Conservation (phyloP, 2,113 vertebrate species). For the Ciconia maguari region DNA sequence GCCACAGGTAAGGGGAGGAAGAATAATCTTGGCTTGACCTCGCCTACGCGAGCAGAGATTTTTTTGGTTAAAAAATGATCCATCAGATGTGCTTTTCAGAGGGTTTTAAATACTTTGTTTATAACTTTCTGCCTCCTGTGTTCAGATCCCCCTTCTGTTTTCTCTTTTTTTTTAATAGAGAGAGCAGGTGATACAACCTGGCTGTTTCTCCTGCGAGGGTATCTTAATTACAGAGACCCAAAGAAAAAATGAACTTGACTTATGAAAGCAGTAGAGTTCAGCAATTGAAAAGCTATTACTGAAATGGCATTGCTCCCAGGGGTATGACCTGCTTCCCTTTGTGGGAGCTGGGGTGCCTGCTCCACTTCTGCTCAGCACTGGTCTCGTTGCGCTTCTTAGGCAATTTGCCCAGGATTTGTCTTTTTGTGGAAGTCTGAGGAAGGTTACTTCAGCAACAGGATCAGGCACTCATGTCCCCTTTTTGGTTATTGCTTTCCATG, state of each 20-base stretch:
- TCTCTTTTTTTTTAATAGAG: fast-evolving
- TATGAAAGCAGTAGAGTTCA: background rate
- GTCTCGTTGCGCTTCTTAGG: background rate
- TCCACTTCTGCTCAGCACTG: background rate
- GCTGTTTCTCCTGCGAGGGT: background rate
- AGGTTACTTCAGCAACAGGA: background rate
- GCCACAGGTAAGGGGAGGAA: fast-evolving
- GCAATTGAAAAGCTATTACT: background rate
- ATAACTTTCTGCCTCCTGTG: background rate
- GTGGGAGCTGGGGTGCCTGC: fast-evolving
- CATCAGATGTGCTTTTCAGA: background rate
- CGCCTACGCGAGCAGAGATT: background rate
- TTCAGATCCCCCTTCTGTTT: background rate
- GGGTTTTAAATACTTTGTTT: background rate
- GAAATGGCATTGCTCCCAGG: background rate
- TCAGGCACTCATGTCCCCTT: background rate
- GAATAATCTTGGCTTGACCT: background rate
- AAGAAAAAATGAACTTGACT: background rate
- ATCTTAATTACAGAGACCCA: background rate
- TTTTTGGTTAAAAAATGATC: background rate
- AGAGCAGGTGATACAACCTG: background rate
- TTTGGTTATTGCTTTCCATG: background rate
- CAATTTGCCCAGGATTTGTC: background rate
- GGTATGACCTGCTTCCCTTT: background rate
- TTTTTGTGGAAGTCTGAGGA: background rate